Evolutionary conservation across 2,888 invertebrate genomes (phyloP).

Genomic region (Nephrotoma flavescens): DNA sequence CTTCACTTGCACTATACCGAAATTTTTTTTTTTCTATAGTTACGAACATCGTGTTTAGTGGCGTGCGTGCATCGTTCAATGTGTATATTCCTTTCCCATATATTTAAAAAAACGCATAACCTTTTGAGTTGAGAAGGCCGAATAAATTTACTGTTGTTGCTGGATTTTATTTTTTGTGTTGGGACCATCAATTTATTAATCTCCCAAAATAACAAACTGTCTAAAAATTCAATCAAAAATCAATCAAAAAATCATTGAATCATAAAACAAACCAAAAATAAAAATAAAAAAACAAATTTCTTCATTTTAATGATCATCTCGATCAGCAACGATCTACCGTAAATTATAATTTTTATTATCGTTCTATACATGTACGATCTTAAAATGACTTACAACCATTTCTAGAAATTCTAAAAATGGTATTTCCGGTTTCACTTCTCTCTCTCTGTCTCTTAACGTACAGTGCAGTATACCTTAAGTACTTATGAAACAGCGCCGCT

Average conservation of each 20-base stretch:
- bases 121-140: not conserved
- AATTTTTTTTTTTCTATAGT: not conserved
- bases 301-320: not conserved
- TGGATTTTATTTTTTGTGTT: too few relatives aligned
- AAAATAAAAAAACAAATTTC: not conserved
- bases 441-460: not conserved
- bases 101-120: not conserved
- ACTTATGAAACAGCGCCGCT: not conserved
- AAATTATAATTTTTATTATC: not conserved
- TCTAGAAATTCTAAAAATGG: not conserved
- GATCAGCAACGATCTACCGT: not conserved
- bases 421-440: not conserved
- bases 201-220: not conserved
- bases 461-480: too few relatives aligned
- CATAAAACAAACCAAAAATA: not conserved
- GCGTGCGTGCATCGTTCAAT: not conserved
- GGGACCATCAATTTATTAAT: not conserved
- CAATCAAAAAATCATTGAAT: not conserved
- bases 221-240: not conserved
- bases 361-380: not conserved
- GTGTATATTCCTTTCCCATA: not conserved
- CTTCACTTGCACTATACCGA: not conserved
- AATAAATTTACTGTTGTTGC: not conserved
- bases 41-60: not conserved
- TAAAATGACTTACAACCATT: not conserved